These are phyloP conservation scores for Temnothorax nylanderi DNA, from an alignment of 1,140 invertebrate genomes.

Conservation along the genomic window DNA sequence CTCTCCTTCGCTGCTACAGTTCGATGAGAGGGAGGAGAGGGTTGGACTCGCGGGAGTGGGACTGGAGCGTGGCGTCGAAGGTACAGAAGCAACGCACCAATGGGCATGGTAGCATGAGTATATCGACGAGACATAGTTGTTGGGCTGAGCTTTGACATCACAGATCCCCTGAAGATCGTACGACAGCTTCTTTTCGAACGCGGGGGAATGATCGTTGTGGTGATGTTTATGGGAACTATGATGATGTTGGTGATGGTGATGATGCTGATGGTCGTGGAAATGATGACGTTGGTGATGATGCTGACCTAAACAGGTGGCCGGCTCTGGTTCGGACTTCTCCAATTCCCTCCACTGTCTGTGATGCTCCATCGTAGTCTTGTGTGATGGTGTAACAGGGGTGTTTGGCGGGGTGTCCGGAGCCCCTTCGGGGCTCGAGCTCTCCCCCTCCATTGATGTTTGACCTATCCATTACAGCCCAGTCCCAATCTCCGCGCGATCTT, in stretches of 20 bases:
- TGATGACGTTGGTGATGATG: constrained; percentile 78
- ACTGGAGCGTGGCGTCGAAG: constrained; percentile 79
- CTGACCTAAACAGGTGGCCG: constrained; percentile 81
- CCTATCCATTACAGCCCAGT: constrained; percentile 85
- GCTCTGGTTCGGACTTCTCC: constrained; percentile 78
- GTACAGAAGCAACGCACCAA: constrained; percentile 82
- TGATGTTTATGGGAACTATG: constrained; percentile 65
- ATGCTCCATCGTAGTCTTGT: constrained; percentile 82
- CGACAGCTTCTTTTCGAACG: constrained; percentile 73
- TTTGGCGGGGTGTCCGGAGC: constrained; percentile 87
- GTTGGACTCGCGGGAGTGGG: constrained; percentile 80
- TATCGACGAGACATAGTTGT: constrained; percentile 79
- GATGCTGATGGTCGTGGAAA: constrained; percentile 66
- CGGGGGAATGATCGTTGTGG: constrained; percentile 53
- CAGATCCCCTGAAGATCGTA: constrained; percentile 66
- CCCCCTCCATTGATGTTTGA: constrained; percentile 86
- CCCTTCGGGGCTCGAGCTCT: constrained; percentile 86
- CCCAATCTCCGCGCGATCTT: constrained; percentile 82
- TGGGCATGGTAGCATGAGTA: constrained; percentile 83
- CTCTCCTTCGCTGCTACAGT: constrained; percentile 81
- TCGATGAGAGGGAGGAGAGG: constrained; percentile 78
- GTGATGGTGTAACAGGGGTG: constrained; percentile 85
- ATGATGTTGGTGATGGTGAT: constrained; percentile 69
- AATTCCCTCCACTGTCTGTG: constrained; percentile 75
- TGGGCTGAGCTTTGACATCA: constrained; percentile 69